Base-by-base conservation (phyloP, 1,140 invertebrate genomes). In the Planococcus citri region DNA sequence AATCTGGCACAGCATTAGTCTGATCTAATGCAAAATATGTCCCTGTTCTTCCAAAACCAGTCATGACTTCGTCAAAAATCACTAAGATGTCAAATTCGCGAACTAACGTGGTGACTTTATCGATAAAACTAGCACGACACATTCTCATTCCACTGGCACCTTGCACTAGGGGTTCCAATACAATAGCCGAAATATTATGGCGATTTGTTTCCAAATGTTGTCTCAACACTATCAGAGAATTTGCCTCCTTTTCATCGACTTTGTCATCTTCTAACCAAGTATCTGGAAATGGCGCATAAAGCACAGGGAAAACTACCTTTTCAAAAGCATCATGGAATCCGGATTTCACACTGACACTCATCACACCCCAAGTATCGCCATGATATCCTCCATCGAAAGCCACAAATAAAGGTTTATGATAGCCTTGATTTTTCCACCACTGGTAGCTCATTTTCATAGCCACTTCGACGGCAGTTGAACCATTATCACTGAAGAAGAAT, bases 31-130 rank as follows among this genome's bases (percentile, higher is more conserved):
- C 75, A 64, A 76, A 76, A 37, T 71, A 41, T 1, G 29, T 71
- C 0, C 75, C 75, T 1, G 74, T 75, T 33, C 75, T 74, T 41
- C 75, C 75, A 60, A 75, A 76, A 1, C 75, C 75, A 20, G 70
- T 72, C n/a, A 61, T 58, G 29, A 76, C 70, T 58, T 76, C 75
- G 68, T 76, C 75, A 69, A 41, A 27, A 29, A 76, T 74, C 21
- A 76, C 33, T 8, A 71, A 69, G 12, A 75, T 60, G 1, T 67
- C 29, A 68, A 76, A 51, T n/a, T 71, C 21, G 12, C 68, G 27
- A 27, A 37, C 70, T 0, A 74, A 60, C 21, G 1, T 61, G 0
- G 27, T n/a, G 6, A 73, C 69, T 27, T 17, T 1, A 12, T 68
- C 25, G 4, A 75, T 24, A 27, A 69, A 74, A 20, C 38, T 29